These are phyloP conservation scores for Ichneumon xanthorius DNA, from an alignment of 2,888 invertebrate species.

Conservation along the genomic window DNA sequence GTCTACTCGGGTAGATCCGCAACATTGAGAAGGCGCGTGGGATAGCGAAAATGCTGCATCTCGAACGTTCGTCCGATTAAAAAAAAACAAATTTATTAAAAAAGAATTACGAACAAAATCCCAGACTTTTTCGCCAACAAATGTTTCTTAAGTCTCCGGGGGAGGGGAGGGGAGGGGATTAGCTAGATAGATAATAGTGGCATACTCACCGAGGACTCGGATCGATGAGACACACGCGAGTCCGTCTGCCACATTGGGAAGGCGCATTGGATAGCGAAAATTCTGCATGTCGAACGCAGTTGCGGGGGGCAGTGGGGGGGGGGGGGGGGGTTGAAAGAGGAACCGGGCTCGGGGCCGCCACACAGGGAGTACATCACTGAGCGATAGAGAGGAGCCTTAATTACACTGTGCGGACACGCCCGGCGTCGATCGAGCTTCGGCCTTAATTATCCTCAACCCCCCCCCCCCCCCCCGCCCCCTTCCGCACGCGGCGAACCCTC, in stretches of 20 bases:
- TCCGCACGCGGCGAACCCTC: neutral
- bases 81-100: too few species aligned
- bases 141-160: too few species aligned
- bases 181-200: constrained; percentile 34
- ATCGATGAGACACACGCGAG: neutral
- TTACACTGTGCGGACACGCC: constrained; percentile 46
- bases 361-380: constrained; percentile 2
- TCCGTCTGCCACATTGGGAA: neutral
- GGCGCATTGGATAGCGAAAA: constrained; percentile 3
- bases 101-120: too few species aligned
- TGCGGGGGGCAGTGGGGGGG: neutral
- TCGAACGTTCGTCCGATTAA: too few species aligned
- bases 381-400: constrained; percentile 50
- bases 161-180: neutral
- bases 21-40: too few species aligned
- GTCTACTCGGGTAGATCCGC: too few species aligned
- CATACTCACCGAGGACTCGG: constrained; percentile 18
- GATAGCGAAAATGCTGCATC: too few species aligned
- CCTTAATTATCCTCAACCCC: constrained; percentile 56
- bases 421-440: constrained; percentile 51
- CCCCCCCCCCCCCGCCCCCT: neutral
- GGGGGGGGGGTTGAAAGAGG: neutral
- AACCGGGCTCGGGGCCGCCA: neutral
- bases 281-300: neutral
- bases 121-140: too few species aligned